Conservation (phyloP, 2,888 invertebrate species). For the Anodontia alba region DNA sequence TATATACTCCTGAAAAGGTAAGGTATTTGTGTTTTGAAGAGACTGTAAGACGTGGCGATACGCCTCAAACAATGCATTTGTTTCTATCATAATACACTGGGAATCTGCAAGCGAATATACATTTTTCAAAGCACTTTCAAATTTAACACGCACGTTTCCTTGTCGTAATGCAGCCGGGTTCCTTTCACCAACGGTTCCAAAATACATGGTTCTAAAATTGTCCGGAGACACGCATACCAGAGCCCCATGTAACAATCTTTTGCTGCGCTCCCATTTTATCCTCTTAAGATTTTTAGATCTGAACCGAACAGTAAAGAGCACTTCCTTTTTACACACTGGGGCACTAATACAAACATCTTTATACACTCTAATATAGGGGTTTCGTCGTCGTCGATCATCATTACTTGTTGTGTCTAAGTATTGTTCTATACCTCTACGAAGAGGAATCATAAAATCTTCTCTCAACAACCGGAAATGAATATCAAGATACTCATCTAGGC, state of each 20-base stretch:
- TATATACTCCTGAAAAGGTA: slow-evolving; percentile 71
- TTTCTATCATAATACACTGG: slow-evolving; percentile 89
- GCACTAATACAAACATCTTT: slow-evolving; percentile 66
- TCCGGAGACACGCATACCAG: slow-evolving; percentile 90
- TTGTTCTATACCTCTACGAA: slow-evolving; percentile 87
- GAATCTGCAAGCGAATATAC: slow-evolving; percentile 35
- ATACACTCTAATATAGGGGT: slow-evolving; percentile 70
- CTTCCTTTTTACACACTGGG: slow-evolving; percentile 33
- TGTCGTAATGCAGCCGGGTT: slow-evolving; percentile 58
- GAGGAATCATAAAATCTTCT: slow-evolving; percentile 92
- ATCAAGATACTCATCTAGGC: slow-evolving; percentile 90
- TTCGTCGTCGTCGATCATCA: neutral
- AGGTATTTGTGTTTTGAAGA: slow-evolving; percentile 86
- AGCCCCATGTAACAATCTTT: slow-evolving; percentile 90
- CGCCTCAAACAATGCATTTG: slow-evolving; percentile 92
- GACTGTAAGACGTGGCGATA: slow-evolving; percentile 91
- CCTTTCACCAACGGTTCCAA: slow-evolving; percentile 87
- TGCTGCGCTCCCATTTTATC: slow-evolving; percentile 85
- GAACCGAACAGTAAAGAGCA: slow-evolving; percentile 59
- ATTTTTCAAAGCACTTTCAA: slow-evolving; percentile 43
- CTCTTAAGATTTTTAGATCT: slow-evolving; percentile 24
- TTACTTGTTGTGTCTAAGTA: slow-evolving; percentile 19
- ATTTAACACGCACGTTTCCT: slow-evolving; percentile 61
- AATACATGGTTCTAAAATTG: slow-evolving; percentile 89
- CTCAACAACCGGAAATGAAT: slow-evolving; percentile 91